These are phyloP conservation scores for Nomada goodeniana DNA, from an alignment of 2,888 invertebrate species.

Conservation along the genomic window DNA sequence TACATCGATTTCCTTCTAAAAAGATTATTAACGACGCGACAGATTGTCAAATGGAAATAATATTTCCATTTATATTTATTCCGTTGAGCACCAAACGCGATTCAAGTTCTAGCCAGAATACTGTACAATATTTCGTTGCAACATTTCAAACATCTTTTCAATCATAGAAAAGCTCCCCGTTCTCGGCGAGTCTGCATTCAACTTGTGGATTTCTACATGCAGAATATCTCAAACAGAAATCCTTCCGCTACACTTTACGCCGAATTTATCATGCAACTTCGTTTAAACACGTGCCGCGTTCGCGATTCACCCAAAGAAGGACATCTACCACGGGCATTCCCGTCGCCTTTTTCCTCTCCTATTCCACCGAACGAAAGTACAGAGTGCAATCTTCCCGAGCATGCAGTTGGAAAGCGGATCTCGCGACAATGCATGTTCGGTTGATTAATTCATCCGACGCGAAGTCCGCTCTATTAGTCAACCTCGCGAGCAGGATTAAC, in stretches of 20 bases:
- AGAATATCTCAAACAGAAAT: not conserved
- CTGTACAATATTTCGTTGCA: not conserved
- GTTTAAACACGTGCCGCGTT: not conserved
- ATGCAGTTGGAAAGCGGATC: too few relatives aligned
- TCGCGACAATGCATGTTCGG: not conserved
- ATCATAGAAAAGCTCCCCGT: not conserved
- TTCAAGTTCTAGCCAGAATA: not conserved
- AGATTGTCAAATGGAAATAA: too few relatives aligned
- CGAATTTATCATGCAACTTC: not conserved
- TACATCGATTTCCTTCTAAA: too few relatives aligned
- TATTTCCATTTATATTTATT: too few relatives aligned
- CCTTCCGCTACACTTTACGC: not conserved
- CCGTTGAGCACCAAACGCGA: too few relatives aligned
- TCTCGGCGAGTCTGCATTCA: not conserved
- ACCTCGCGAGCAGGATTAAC: constrained; percentile 4
- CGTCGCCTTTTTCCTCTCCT: not conserved
- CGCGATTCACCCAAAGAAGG: not conserved
- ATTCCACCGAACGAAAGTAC: not conserved
- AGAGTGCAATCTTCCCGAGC: not conserved
- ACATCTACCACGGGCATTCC: not conserved
- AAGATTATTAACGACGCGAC: too few relatives aligned
- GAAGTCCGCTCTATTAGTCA: not conserved
- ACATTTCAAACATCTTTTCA: not conserved
- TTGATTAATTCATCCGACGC: constrained; percentile 2
- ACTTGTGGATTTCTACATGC: not conserved